Percentiles rank a stretch among this genome's conserved stretches.
Conservation (phyloP, 2,113 vertebrate species). For the Pimephales promelas region DNA sequence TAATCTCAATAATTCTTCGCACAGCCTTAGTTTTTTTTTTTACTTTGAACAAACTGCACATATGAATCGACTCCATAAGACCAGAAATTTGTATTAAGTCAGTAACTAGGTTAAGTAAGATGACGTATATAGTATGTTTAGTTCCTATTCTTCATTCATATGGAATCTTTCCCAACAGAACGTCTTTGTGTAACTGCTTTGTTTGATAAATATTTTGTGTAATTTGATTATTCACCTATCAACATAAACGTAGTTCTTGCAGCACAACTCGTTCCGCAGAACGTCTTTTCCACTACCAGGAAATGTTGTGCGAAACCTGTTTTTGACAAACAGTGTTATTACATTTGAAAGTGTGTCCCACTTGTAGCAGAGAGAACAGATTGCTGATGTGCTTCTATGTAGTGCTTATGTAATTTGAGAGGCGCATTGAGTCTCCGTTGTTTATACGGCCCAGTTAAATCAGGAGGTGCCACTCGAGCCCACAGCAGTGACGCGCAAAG, state of each 20-base stretch:
- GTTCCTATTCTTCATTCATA: background rate
- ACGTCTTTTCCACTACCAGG: background rate
- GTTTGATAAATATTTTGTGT: background rate
- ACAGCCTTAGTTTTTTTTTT: too few relatives aligned
- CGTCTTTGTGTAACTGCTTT: background rate
- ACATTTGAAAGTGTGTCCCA: background rate
- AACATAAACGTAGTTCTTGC: background rate
- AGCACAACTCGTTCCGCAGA: background rate
- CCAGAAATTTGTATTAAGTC: too few relatives aligned
- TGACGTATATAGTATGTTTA: background rate
- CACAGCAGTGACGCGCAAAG: conserved; percentile 37
- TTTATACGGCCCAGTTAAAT: conserved; percentile 56
- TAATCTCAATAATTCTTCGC: too few relatives aligned
- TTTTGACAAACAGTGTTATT: background rate
- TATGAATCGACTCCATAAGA: too few relatives aligned
- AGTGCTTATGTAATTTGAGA: conserved; percentile 28
- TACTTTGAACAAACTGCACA: too few relatives aligned
- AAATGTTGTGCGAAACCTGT: background rate
- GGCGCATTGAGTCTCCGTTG: background rate
- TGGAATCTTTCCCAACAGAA: background rate
- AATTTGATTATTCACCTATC: background rate
- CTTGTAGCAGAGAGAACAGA: background rate
- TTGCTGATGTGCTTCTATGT: background rate
- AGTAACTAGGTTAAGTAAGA: too few relatives aligned
- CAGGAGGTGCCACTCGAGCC: conserved; percentile 51